phyloP scores from a whole-genome alignment of 1,140 invertebrate species.

The Papilio glaucus region DNA sequence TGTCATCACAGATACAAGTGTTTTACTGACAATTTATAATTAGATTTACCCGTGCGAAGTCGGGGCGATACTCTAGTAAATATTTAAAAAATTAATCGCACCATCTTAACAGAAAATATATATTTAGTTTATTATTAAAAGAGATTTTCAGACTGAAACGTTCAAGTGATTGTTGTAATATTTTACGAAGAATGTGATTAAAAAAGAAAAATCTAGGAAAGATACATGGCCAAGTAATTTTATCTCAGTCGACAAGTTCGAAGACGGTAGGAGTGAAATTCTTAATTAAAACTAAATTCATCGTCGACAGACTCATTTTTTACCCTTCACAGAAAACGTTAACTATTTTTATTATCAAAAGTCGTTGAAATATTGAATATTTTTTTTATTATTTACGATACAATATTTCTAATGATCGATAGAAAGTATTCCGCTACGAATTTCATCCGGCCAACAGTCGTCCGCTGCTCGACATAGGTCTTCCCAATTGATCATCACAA shows the following conservation, averaged over 20 bases:
- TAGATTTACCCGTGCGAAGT: too few relatives aligned
- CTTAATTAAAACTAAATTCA: slow-evolving; percentile 12
- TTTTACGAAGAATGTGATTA: not conserved
- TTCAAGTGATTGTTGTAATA: not conserved
- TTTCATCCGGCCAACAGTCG: too few relatives aligned
- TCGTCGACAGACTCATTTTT: not conserved
- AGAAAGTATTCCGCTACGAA: too few relatives aligned
- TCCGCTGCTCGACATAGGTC: too few relatives aligned
- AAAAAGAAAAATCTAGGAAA: not conserved
- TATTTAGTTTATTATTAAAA: not conserved
- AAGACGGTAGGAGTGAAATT: not conserved
- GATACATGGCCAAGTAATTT: not conserved
- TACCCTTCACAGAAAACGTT: not conserved
- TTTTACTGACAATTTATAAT: too few relatives aligned
- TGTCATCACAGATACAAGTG: too few relatives aligned
- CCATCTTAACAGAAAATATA: not conserved
- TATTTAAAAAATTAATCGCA: too few relatives aligned
- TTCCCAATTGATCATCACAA: too few relatives aligned
- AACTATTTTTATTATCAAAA: not conserved
- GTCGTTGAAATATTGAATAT: not conserved
- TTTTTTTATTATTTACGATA: too few relatives aligned
- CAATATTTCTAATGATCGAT: too few relatives aligned
- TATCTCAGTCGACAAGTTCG: not conserved
- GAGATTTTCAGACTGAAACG: not conserved
- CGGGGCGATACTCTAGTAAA: too few relatives aligned